These are phyloP conservation scores for Bradypodion ventrale DNA, from an alignment of 2,797 vertebrate genomes.

Conservation along the genomic window DNA sequence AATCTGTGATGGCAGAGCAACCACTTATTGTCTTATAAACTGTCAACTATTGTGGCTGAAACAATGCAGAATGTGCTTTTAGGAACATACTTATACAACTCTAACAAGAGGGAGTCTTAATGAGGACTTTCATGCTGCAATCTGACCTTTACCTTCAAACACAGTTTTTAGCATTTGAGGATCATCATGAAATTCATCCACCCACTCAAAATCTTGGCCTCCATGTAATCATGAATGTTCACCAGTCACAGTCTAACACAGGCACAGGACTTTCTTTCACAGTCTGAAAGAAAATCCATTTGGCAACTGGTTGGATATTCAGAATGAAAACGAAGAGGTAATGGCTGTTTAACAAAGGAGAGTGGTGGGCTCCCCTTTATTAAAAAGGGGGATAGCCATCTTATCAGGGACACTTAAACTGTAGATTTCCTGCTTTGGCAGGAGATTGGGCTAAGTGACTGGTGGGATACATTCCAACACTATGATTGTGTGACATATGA, in stretches of 20 bases:
- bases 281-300: neutral
- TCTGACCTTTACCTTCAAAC: neutral
- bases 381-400: no score
- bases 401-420: no score
- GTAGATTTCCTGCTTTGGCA: no score
- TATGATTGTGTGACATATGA: neutral
- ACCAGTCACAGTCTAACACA: no score
- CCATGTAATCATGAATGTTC: no score
- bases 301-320: neutral
- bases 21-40: constrained; percentile 9
- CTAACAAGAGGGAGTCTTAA: constrained; percentile 21
- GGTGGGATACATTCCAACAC: no score
- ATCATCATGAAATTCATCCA: neutral
- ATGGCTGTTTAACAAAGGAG: no score
- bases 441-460: no score
- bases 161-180: neutral
- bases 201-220: neutral
- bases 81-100: constrained; percentile 30
- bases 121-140: neutral
- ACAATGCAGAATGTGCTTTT: constrained; percentile 24
- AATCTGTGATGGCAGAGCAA: constrained; percentile 49
- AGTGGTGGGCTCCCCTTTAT: no score
- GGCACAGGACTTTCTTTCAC: no score
- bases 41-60: constrained; percentile 42
- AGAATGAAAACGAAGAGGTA: neutral